Evolutionary conservation across 2,888 invertebrate species (phyloP).

Genomic region (Notodonta ziczac): DNA sequence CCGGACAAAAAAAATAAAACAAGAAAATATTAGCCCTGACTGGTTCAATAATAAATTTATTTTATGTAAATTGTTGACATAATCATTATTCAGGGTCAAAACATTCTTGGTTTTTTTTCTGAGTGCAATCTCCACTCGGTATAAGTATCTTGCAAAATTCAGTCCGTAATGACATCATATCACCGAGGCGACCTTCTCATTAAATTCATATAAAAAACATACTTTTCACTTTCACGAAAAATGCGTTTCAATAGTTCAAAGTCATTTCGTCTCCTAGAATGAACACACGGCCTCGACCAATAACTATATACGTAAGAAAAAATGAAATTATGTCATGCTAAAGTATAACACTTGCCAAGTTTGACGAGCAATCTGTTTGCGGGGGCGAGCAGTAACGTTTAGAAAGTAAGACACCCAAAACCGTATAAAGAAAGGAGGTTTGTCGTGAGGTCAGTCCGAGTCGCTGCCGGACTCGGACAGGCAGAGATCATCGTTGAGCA

Average conservation of each 20-base stretch:
- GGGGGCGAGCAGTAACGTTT: conserved; percentile 27
- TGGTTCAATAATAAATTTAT: too few relatives aligned
- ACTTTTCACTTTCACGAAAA: background rate
- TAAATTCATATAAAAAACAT: too few relatives aligned
- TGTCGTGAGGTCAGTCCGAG: conserved; percentile 84
- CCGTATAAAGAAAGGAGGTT: conserved; percentile 42
- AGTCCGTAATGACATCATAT: too few relatives aligned
- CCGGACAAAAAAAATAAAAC: too few relatives aligned
- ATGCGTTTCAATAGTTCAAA: background rate
- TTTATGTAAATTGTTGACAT: too few relatives aligned
- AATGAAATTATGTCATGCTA: conserved; percentile 15
- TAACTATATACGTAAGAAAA: background rate
- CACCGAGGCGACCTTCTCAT: too few relatives aligned
- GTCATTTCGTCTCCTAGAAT: background rate
- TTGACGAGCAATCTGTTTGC: conserved; percentile 35
- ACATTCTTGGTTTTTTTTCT: too few relatives aligned
- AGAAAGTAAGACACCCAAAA: conserved; percentile 41
- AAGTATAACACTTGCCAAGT: conserved; percentile 39
- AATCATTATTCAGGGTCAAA: too few relatives aligned
- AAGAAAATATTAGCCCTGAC: too few relatives aligned
- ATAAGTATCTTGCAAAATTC: too few relatives aligned
- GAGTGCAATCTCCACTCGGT: too few relatives aligned
- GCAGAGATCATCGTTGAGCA: conserved; percentile 93
- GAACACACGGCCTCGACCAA: background rate
- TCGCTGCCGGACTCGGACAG: conserved; percentile 94